phyloP scores from a whole-genome alignment of 1,140 invertebrate genomes.

The Portunus trituberculatus region DNA sequence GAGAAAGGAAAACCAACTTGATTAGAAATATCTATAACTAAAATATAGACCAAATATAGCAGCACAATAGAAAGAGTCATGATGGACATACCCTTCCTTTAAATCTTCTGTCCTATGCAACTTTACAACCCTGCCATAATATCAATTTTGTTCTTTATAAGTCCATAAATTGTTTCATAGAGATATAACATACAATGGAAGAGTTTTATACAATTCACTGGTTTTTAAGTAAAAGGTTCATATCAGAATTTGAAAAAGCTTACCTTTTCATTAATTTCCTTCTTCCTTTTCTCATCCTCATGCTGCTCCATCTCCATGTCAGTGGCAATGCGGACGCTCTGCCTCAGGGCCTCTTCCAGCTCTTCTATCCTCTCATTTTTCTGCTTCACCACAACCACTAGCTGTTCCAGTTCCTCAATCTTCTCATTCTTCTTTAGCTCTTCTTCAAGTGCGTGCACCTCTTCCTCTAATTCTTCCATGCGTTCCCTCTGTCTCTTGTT shows the following conservation, averaged over 20 bases:
- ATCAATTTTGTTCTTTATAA: too few relatives aligned
- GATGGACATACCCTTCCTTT: too few relatives aligned
- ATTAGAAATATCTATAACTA: too few relatives aligned
- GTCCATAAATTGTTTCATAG: too few relatives aligned
- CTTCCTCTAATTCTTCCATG: conserved; percentile 73
- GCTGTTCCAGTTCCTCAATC: conserved; percentile 82
- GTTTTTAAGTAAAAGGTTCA: neutral
- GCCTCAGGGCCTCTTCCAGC: conserved; percentile 88
- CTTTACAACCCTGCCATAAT: too few relatives aligned
- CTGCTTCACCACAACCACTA: conserved; percentile 81
- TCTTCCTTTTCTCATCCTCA: conserved; percentile 71
- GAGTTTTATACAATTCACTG: too few relatives aligned
- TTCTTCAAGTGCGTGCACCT: conserved; percentile 76
- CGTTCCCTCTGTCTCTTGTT: conserved; percentile 73
- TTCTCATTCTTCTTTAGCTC: conserved; percentile 77
- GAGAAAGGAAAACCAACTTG: too few relatives aligned
- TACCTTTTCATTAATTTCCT: conserved; percentile 78
- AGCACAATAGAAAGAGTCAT: too few relatives aligned
- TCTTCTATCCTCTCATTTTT: conserved; percentile 86
- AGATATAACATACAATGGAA: too few relatives aligned
- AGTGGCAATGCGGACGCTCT: conserved; percentile 83
- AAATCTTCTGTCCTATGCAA: too few relatives aligned
- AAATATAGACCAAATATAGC: too few relatives aligned
- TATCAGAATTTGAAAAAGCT: neutral
- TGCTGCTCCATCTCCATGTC: conserved; percentile 82